These are phyloP conservation scores for Rhagologus leucostigma DNA, from an alignment of 2,113 vertebrate genomes.

Conservation along the genomic window DNA sequence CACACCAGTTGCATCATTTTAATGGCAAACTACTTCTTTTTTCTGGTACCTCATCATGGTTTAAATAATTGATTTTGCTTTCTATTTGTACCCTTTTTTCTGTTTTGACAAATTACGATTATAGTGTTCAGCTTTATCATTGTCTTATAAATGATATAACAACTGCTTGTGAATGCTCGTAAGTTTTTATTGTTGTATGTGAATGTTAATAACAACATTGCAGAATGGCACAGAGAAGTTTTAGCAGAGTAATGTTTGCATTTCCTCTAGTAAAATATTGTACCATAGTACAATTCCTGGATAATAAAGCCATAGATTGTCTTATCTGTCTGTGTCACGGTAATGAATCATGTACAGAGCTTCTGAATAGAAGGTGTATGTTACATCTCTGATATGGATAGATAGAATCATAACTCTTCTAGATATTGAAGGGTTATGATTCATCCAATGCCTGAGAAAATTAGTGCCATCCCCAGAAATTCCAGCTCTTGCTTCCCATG, in stretches of 20 bases:
- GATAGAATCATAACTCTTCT: not conserved
- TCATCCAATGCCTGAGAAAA: not conserved
- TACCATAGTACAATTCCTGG: not conserved
- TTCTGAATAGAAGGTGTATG: not conserved
- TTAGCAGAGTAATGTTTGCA: not conserved
- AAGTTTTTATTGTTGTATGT: constrained; percentile 44
- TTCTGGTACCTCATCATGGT: not conserved
- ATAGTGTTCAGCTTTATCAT: constrained; percentile 22
- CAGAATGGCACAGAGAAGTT: not conserved
- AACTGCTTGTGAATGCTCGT: not conserved
- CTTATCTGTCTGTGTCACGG: not conserved
- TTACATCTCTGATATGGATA: not conserved
- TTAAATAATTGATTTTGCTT: constrained; percentile 7
- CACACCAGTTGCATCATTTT: not conserved
- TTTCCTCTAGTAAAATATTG: not conserved
- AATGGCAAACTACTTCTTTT: not conserved
- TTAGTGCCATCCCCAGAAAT: not conserved
- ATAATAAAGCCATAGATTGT: not conserved
- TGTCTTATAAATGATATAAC: constrained; percentile 46
- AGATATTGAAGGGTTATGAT: not conserved
- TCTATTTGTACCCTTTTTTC: not conserved
- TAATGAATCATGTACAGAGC: not conserved
- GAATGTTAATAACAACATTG: constrained; percentile 17
- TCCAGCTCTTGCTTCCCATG: not conserved
- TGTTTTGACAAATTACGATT: not conserved